phyloP scores from a whole-genome alignment of 1,140 invertebrate species.

The Anoplophora glabripennis region DNA sequence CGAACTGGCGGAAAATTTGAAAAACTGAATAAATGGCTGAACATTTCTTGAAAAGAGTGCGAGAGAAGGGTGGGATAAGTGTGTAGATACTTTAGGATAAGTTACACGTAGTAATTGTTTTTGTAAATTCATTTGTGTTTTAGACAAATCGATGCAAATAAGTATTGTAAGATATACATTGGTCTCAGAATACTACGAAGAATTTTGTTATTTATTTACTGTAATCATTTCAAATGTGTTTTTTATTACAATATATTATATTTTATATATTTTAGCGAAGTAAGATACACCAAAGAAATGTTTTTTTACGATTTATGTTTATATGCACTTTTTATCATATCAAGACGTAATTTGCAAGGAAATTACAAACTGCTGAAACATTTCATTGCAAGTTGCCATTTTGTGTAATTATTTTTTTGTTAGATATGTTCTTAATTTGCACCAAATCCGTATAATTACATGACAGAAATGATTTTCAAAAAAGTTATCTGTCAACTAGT shows the following conservation, averaged over 20 bases:
- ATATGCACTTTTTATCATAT: constrained; percentile 43
- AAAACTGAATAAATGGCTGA: not conserved
- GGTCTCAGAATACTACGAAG: constrained; percentile 39
- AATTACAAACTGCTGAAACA: not conserved
- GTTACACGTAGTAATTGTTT: constrained; percentile 10
- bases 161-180: constrained; percentile 35
- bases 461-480: constrained; percentile 7
- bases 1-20: not conserved
- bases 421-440: constrained; percentile 21
- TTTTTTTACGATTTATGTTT: constrained; percentile 41
- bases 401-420: constrained; percentile 23
- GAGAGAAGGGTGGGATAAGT: constrained; percentile 16
- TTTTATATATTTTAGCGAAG: constrained; percentile 42
- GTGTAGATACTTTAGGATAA: constrained; percentile 20
- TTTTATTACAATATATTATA: constrained; percentile 41
- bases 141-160: constrained; percentile 19
- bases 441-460: constrained; percentile 16
- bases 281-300: constrained; percentile 48
- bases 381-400: constrained; percentile 15
- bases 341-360: constrained; percentile 30
- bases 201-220: constrained; percentile 39
- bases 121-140: constrained; percentile 23
- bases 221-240: constrained; percentile 36
- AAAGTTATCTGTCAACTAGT: constrained; percentile 40
- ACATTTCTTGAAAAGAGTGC: not conserved